Conservation (phyloP, 2,113 vertebrate species). For the Platysteira castanea region DNA sequence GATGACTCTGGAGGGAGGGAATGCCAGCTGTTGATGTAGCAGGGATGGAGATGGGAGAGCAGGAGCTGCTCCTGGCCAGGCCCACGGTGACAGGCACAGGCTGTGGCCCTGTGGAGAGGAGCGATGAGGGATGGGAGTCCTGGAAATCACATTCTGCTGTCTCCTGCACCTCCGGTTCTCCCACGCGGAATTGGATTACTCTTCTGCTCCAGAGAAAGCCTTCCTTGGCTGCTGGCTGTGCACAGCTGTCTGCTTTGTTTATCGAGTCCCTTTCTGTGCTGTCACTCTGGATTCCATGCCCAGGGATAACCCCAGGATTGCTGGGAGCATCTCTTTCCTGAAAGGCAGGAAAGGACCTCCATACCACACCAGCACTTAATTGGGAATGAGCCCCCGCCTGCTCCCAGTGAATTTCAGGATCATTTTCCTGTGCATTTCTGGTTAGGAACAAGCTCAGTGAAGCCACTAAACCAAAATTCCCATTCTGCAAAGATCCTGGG, state of each 20-base stretch:
- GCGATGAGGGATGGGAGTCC: not conserved
- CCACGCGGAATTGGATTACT: not conserved
- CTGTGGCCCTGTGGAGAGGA: not conserved
- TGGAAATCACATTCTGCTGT: not conserved
- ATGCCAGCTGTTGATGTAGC: not conserved
- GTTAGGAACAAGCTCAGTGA: accelerated
- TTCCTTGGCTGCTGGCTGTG: not conserved
- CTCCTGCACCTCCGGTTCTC: not conserved
- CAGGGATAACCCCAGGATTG: not conserved
- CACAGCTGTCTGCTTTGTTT: not conserved
- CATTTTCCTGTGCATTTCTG: not conserved
- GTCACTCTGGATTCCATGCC: not conserved
- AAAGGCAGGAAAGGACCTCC: not conserved
- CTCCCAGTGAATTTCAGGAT: not conserved
- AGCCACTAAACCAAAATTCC: not conserved
- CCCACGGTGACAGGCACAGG: accelerated
- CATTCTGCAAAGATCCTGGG: not conserved
- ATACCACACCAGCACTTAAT: accelerated
- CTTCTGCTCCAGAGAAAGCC: not conserved
- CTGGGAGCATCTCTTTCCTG: not conserved
- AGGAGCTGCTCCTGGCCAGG: not conserved
- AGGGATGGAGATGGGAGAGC: not conserved
- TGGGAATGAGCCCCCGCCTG: accelerated
- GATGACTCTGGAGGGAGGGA: accelerated
- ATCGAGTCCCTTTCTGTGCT: not conserved